phyloP scores from a whole-genome alignment of 2,113 vertebrate species.

The Danionella cerebrum region DNA sequence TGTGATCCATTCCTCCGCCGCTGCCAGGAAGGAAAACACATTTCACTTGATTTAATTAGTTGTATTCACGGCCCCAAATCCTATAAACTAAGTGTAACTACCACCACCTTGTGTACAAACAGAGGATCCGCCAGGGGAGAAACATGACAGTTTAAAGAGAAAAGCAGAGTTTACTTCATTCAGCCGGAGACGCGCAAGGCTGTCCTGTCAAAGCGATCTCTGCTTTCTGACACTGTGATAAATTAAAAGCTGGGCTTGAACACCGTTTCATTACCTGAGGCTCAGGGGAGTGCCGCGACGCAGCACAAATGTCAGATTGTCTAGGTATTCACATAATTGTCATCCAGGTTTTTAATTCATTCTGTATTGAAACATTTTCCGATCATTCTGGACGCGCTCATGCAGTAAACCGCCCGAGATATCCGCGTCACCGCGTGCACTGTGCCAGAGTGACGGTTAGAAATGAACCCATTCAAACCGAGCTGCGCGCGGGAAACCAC shows the following conservation, averaged over 20 bases:
- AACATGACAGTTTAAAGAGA: slow-evolving; percentile 49
- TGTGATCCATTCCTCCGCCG: neutral
- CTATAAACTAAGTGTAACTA: slow-evolving; percentile 32
- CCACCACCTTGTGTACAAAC: slow-evolving; percentile 81
- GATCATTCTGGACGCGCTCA: slow-evolving; percentile 23
- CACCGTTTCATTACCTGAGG: slow-evolving; percentile 62
- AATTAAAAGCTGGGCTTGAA: slow-evolving; percentile 31
- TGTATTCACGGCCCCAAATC: slow-evolving; percentile 14
- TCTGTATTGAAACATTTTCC: slow-evolving; percentile 9
- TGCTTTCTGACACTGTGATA: slow-evolving; percentile 26
- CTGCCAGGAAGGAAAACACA: neutral
- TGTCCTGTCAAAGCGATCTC: slow-evolving; percentile 12
- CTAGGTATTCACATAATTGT: slow-evolving; percentile 45
- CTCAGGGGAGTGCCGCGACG: slow-evolving; percentile 35
- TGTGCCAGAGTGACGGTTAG: slow-evolving; percentile 5
- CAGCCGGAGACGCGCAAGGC: neutral
- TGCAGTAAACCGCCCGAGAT: neutral
- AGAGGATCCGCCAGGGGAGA: slow-evolving; percentile 48
- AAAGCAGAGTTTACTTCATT: slow-evolving; percentile 40
- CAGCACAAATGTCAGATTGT: slow-evolving; percentile 46
- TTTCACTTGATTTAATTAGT: slow-evolving; percentile 28
- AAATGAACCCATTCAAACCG: slow-evolving; percentile 30
- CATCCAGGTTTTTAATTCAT: slow-evolving; percentile 34
- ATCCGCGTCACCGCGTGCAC: too few relatives aligned
- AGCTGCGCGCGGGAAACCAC: neutral